Conservation (phyloP, 2,888 invertebrate genomes). For the Eupithecia pulchellata region DNA sequence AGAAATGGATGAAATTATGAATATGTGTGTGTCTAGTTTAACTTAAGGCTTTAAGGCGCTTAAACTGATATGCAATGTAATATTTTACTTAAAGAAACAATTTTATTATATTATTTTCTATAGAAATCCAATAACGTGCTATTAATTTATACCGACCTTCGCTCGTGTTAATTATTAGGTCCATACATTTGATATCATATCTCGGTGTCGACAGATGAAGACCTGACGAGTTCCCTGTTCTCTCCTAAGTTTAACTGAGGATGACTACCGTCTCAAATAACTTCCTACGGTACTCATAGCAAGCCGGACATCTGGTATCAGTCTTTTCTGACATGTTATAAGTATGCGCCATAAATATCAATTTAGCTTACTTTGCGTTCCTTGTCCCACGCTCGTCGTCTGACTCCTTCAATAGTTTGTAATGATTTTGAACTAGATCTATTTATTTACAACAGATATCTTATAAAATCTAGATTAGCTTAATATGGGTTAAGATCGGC, state of each 20-base stretch:
- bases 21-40: no score
- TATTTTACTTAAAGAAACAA: no score
- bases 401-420: slow-evolving; percentile 4
- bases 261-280: not conserved
- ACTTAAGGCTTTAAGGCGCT: no score
- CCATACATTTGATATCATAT: not conserved
- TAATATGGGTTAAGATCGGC: not conserved
- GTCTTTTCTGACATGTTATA: slow-evolving; percentile 9
- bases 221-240: not conserved
- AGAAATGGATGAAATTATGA: not conserved
- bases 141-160: not conserved
- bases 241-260: not conserved
- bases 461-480: not conserved
- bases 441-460: slow-evolving; percentile 1
- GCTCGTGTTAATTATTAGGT: not conserved
- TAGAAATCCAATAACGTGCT: not conserved
- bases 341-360: slow-evolving; percentile 18
- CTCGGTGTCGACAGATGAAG: not conserved
- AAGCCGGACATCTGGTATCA: slow-evolving; percentile 11
- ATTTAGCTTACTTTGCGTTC: slow-evolving; percentile 12
- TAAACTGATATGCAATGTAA: no score
- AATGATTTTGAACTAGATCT: slow-evolving; percentile 11
- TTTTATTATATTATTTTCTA: no score
- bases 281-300: not conserved
- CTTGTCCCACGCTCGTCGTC: slow-evolving; percentile 11